Conservation (phyloP, 2,113 vertebrate genomes). For the Cynocephalus volans region DNA sequence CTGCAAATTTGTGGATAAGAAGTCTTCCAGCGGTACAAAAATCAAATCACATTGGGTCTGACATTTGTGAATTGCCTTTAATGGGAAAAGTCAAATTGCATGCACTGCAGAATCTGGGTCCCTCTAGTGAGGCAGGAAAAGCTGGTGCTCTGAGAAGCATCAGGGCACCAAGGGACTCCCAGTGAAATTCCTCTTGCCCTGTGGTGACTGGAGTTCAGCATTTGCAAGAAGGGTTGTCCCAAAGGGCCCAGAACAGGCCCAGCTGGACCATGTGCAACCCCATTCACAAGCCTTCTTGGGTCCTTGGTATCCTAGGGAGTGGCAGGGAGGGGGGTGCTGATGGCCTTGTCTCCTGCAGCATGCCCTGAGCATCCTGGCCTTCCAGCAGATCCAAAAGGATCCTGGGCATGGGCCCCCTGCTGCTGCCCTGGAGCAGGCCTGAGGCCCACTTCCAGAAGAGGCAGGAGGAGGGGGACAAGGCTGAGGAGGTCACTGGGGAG, state of each 20-base stretch:
- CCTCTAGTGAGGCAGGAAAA: neutral
- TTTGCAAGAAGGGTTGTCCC: rapidly evolving
- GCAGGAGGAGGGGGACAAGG: slow-evolving; percentile 79
- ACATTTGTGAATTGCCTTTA: neutral
- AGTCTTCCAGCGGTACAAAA: too few species aligned
- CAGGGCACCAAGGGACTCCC: rapidly evolving
- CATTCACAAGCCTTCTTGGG: neutral
- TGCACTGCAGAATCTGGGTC: rapidly evolving
- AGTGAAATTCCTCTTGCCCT: rapidly evolving
- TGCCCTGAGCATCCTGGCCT: slow-evolving; percentile 90
- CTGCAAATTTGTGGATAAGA: neutral
- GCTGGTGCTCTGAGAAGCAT: rapidly evolving
- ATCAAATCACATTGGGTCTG: rapidly evolving
- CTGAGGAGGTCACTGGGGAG: slow-evolving; percentile 76
- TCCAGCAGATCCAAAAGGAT: slow-evolving; percentile 90
- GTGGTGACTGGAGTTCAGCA: neutral
- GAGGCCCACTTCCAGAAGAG: slow-evolving; percentile 89
- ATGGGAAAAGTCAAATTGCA: too few species aligned
- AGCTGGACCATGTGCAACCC: rapidly evolving
- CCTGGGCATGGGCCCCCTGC: slow-evolving; percentile 88
- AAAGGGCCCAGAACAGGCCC: neutral
- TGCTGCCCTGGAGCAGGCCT: slow-evolving; percentile 81
- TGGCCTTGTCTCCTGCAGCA: slow-evolving; percentile 80
- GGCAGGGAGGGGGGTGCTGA: too few species aligned
- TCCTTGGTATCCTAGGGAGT: too few species aligned